Percentiles rank a stretch among this genome's conserved stretches.
These are phyloP conservation scores for Edolisoma coerulescens DNA, from an alignment of 2,113 vertebrate species.

Conservation along the genomic window DNA sequence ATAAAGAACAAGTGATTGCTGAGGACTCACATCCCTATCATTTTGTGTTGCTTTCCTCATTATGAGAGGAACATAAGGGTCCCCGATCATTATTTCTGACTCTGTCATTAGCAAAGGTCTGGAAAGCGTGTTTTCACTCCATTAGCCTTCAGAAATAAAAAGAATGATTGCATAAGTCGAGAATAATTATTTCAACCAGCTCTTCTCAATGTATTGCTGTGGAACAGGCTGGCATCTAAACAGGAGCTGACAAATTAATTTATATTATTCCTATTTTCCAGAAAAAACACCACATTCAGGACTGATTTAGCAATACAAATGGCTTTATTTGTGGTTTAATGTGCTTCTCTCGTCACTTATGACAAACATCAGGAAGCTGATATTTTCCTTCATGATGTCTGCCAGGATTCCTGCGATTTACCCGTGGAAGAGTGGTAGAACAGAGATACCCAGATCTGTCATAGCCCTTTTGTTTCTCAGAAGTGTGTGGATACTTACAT, in stretches of 20 bases:
- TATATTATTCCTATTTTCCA: constrained; percentile 70
- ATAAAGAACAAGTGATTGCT: constrained; percentile 50
- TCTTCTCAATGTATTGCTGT: constrained; percentile 49
- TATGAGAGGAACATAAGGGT: constrained; percentile 51
- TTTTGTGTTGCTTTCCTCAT: constrained; percentile 63
- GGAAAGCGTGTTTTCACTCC: constrained; percentile 68
- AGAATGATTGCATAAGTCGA: constrained; percentile 71
- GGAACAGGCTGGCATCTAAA: constrained; percentile 20
- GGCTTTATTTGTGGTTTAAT: constrained; percentile 18
- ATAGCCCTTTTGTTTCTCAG: not conserved
- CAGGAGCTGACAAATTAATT: constrained; percentile 73
- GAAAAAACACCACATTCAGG: constrained; percentile 30
- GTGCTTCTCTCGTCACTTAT: not conserved
- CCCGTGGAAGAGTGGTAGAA: not conserved
- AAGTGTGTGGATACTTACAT: not conserved
- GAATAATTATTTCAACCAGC: constrained; percentile 78
- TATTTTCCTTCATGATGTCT: not conserved
- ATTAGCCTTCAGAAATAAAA: constrained; percentile 77
- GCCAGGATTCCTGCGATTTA: not conserved
- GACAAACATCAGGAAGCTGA: not conserved
- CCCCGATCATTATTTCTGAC: constrained; percentile 42
- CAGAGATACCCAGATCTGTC: not conserved
- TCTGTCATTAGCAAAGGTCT: constrained; percentile 65
- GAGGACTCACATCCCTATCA: constrained; percentile 32
- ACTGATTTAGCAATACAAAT: constrained; percentile 37